phyloP scores from a whole-genome alignment of 2,113 vertebrate species.

The Tapirus terrestris region DNA sequence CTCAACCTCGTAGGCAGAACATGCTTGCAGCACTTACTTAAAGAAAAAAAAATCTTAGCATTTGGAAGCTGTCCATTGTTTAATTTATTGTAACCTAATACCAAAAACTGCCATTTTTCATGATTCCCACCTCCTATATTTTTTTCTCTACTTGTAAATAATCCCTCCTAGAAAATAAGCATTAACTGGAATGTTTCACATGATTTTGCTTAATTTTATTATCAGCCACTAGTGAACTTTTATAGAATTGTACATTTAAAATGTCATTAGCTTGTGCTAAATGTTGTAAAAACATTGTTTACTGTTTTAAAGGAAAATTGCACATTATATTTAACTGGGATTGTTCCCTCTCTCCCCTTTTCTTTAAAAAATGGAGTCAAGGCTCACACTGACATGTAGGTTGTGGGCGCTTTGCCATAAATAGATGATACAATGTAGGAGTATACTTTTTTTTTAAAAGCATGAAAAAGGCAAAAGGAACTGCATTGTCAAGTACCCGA shows the following conservation, averaged over 20 bases:
- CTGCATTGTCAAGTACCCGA: slow-evolving; percentile 82
- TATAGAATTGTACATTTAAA: slow-evolving; percentile 82
- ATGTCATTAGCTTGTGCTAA: slow-evolving; percentile 83
- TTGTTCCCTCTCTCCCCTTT: slow-evolving; percentile 76
- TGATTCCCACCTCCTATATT: slow-evolving; percentile 26
- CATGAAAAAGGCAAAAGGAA: slow-evolving; percentile 85
- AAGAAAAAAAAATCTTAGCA: background rate
- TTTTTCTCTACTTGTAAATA: slow-evolving; percentile 75
- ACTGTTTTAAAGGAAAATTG: slow-evolving; percentile 87
- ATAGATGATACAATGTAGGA: slow-evolving; percentile 87
- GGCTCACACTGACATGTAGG: slow-evolving; percentile 81
- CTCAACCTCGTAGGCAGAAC: background rate
- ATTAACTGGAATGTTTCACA: slow-evolving; percentile 79
- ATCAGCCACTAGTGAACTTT: slow-evolving; percentile 77
- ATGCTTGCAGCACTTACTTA: slow-evolving; percentile 29
- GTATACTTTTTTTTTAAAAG: slow-evolving; percentile 87
- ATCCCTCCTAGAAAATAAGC: slow-evolving; percentile 73
- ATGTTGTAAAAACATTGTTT: slow-evolving; percentile 88
- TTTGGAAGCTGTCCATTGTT: slow-evolving; percentile 44
- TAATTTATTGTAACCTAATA: slow-evolving; percentile 56
- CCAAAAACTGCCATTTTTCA: slow-evolving; percentile 71
- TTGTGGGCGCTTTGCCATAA: slow-evolving; percentile 85
- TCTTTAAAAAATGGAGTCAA: slow-evolving; percentile 76
- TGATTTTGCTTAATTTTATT: slow-evolving; percentile 74
- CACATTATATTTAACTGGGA: slow-evolving; percentile 87